These are phyloP conservation scores for Leptinotarsa defecta DNA, from an alignment of 1,140 invertebrate species.

Conservation along the genomic window DNA sequence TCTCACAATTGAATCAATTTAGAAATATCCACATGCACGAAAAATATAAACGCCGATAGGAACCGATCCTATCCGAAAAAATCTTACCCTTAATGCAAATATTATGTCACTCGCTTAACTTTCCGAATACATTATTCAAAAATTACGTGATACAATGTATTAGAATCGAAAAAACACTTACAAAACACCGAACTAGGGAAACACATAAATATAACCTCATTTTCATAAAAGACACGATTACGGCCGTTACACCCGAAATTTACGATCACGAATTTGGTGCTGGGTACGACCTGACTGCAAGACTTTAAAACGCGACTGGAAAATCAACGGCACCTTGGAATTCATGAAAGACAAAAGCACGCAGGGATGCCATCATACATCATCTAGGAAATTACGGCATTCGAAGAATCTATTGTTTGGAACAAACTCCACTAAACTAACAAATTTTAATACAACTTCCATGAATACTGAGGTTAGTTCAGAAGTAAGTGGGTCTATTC, in stretches of 20 bases:
- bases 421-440: no score
- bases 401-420: no score
- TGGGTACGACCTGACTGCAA: slow-evolving; percentile 88
- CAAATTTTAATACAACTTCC: no score
- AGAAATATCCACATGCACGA: no score
- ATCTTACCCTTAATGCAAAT: not conserved
- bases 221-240: slow-evolving; percentile 24
- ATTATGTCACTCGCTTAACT: not conserved
- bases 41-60: no score
- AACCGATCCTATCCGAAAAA: not conserved
- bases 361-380: no score
- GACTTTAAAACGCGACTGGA: slow-evolving; percentile 93
- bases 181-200: slow-evolving; percentile 15
- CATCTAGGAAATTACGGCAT: no score
- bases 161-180: slow-evolving; percentile 18
- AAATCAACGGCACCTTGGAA: slow-evolving; percentile 95
- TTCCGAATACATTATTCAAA: slow-evolving; percentile 11
- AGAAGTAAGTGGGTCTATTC: no score
- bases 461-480: no score
- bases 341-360: not conserved
- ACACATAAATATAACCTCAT: slow-evolving; percentile 24
- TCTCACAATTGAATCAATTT: no score
- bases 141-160: slow-evolving; percentile 16
- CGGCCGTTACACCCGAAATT: not conserved
- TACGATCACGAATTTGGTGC: slow-evolving; percentile 78